Evolutionary conservation across 2,113 vertebrate genomes (phyloP).

Genomic region (Rhinoptilus africanus): DNA sequence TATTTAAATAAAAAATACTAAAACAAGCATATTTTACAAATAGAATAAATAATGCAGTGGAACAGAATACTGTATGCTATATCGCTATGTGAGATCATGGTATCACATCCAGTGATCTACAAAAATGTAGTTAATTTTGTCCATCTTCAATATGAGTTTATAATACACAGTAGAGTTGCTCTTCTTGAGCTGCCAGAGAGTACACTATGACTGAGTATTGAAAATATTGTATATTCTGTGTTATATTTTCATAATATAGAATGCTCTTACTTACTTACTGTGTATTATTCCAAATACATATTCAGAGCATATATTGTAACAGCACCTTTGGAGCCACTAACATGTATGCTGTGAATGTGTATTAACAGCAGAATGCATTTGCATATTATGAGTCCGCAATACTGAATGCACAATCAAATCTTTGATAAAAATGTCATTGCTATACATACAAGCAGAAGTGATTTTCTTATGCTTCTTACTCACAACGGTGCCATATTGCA

Average conservation of each 20-base stretch:
- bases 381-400: constrained; percentile 52
- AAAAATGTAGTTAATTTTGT: constrained; percentile 25
- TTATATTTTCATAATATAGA: constrained; percentile 31
- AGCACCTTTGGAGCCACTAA: constrained; percentile 62
- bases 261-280: constrained; percentile 21
- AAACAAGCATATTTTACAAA: not conserved
- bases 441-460: constrained; percentile 21
- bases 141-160: not conserved
- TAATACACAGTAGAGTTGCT: not conserved
- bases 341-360: constrained; percentile 48
- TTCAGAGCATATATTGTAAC: constrained; percentile 57
- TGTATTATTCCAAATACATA: constrained; percentile 55
- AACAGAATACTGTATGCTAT: not conserved
- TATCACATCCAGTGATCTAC: not conserved
- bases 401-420: constrained; percentile 43
- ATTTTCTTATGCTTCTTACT: constrained; percentile 37
- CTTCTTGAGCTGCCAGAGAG: not conserved
- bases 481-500: not conserved
- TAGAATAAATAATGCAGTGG: constrained; percentile 27
- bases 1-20: not conserved
- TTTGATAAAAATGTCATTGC: constrained; percentile 32
- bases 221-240: not conserved
- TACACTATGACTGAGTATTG: not conserved
- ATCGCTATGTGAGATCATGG: not conserved
- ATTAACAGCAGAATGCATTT: constrained; percentile 68